phyloP scores from a whole-genome alignment of 1,140 invertebrate species.

The Ips nitidus region DNA sequence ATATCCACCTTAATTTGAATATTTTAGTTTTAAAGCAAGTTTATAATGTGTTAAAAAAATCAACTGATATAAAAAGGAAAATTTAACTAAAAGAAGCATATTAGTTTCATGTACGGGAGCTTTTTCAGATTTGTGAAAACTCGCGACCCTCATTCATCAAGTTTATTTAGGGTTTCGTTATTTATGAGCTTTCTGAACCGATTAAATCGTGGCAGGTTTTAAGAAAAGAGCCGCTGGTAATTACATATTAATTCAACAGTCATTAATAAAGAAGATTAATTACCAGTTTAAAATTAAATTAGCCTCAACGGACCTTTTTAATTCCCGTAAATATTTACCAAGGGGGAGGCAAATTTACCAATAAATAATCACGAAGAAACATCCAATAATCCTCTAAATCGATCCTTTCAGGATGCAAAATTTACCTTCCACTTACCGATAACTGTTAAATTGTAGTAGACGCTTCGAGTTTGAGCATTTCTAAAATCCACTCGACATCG shows the following conservation, averaged over 20 bases:
- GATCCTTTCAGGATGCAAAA: neutral
- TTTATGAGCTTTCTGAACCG: conserved; percentile 35
- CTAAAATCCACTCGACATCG: conserved; percentile 86
- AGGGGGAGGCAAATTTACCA: neutral
- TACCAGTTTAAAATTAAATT: conserved; percentile 47
- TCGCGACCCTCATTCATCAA: conserved; percentile 32
- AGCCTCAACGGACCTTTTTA: conserved; percentile 37
- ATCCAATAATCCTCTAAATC: neutral
- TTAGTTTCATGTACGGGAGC: too few species aligned
- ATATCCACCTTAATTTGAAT: too few species aligned
- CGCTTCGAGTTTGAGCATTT: conserved; percentile 82
- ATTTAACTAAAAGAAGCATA: too few species aligned
- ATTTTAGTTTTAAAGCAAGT: too few species aligned
- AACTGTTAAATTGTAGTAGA: conserved; percentile 84
- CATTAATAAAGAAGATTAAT: conserved; percentile 50
- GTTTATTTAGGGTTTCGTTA: conserved; percentile 37
- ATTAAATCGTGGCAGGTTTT: conserved; percentile 38
- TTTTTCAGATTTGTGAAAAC: too few species aligned
- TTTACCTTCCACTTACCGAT: conserved; percentile 70
- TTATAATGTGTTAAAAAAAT: too few species aligned
- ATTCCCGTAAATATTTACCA: conserved; percentile 26
- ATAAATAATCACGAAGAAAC: neutral
- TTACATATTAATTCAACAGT: conserved; percentile 48
- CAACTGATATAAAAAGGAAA: too few species aligned
- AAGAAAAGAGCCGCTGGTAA: conserved; percentile 42